phyloP scores from a whole-genome alignment of 2,113 vertebrate species.

The Phycodurus eques region DNA sequence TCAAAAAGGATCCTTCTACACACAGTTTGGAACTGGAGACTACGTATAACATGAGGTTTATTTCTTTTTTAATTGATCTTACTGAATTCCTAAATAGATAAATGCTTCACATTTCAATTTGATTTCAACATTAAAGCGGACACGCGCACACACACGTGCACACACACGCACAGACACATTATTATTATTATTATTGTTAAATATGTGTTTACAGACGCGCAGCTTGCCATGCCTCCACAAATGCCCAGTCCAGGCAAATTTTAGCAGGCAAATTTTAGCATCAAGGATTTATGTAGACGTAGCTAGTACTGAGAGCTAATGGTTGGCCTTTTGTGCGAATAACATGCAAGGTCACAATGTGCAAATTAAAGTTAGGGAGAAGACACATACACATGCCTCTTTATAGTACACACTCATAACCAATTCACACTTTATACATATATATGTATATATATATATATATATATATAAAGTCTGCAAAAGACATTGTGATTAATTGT shows the following conservation, averaged over 20 bases:
- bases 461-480: slow-evolving; percentile 39
- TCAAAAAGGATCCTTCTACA: slow-evolving; percentile 7
- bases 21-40: slow-evolving; percentile 4
- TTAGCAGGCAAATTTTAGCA: slow-evolving; percentile 69
- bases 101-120: neutral
- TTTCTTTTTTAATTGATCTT: neutral
- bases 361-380: slow-evolving; percentile 67
- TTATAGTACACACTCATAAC: slow-evolving; percentile 51
- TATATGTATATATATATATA: no score
- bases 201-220: neutral
- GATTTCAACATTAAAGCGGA: neutral
- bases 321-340: slow-evolving; percentile 61
- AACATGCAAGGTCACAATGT: slow-evolving; percentile 63
- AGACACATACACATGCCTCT: slow-evolving; percentile 38
- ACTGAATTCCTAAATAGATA: neutral
- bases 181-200: neutral
- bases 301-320: slow-evolving; percentile 54
- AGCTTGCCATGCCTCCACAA: slow-evolving; percentile 27
- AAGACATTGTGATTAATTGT: slow-evolving; percentile 33
- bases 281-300: slow-evolving; percentile 58
- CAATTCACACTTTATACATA: slow-evolving; percentile 13
- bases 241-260: slow-evolving; percentile 54
- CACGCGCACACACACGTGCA: neutral
- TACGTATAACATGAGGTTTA: neutral
- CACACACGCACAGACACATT: no score